Evolutionary conservation across 2,888 invertebrate species (phyloP).

Genomic region (Ophion obscuratus): DNA sequence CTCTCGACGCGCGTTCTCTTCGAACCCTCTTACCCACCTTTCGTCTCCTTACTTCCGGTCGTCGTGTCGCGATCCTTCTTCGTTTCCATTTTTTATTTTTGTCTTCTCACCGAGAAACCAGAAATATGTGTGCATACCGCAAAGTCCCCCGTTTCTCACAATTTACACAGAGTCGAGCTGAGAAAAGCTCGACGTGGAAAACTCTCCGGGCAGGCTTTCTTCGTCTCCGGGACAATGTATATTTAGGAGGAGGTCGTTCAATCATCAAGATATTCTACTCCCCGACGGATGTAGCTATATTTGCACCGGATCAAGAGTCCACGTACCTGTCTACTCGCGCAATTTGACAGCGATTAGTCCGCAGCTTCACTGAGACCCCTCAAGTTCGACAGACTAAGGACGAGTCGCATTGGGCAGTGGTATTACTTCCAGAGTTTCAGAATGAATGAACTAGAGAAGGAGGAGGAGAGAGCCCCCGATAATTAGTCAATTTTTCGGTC

Average conservation of each 20-base stretch:
- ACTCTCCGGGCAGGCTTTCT: conserved; percentile 2
- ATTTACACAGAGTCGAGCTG: not conserved
- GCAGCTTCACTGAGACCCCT: not conserved
- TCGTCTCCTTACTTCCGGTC: conserved; percentile 24
- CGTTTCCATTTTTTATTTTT: not conserved
- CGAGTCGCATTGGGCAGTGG: conserved; percentile 33
- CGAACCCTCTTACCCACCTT: not conserved
- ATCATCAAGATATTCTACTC: not conserved
- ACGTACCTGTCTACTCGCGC: not conserved
- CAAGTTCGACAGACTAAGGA: conserved; percentile 1
- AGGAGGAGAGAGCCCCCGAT: too few species aligned
- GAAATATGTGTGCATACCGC: conserved; percentile 11
- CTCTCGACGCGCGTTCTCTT: not conserved
- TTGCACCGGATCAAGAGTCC: conserved; percentile 17
- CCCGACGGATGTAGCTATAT: conserved; percentile 3
- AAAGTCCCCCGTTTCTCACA: conserved; percentile 18
- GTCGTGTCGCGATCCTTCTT: conserved; percentile 33
- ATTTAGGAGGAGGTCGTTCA: conserved; percentile 26
- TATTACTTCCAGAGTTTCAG: conserved; percentile 51
- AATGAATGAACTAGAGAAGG: conserved; percentile 37
- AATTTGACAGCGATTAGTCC: not conserved
- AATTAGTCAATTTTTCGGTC: too few species aligned
- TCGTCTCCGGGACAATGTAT: conserved; percentile 18
- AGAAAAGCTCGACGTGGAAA: conserved; percentile 20
- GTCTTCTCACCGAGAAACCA: conserved; percentile 14